Conservation (phyloP, 2,888 invertebrate genomes). For the Nasonovia ribisnigri region DNA sequence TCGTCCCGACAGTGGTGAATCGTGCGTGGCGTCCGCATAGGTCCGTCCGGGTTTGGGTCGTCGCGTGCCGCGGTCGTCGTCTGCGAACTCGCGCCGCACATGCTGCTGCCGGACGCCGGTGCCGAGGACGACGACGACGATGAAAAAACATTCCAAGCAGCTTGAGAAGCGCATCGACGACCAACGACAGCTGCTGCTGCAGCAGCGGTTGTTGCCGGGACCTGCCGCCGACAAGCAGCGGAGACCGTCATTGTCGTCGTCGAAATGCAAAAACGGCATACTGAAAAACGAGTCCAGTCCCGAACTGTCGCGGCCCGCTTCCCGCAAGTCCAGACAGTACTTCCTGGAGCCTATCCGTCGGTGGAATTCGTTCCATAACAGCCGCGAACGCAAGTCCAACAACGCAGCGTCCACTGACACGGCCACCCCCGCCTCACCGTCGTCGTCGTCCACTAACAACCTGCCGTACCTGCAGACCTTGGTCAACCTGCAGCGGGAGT, state of each 20-base stretch:
- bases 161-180: slow-evolving; percentile 55
- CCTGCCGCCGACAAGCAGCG: slow-evolving; percentile 18
- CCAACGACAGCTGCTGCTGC: background rate
- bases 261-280: slow-evolving; percentile 59
- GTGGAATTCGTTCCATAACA: slow-evolving; percentile 72
- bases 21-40: slow-evolving; percentile 42
- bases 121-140: slow-evolving; percentile 30
- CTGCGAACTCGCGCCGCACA: background rate
- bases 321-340: slow-evolving; percentile 68
- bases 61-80: slow-evolving; percentile 28
- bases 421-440: background rate
- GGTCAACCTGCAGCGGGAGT: slow-evolving; percentile 56
- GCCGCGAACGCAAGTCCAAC: slow-evolving; percentile 69
- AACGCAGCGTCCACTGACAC: slow-evolving; percentile 27
- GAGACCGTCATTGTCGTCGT: slow-evolving; percentile 22
- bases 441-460: slow-evolving; percentile 45
- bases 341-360: slow-evolving; percentile 71
- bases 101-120: slow-evolving; percentile 38
- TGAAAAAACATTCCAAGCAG: slow-evolving; percentile 62
- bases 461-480: slow-evolving; percentile 63
- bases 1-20: slow-evolving; percentile 41
- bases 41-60: slow-evolving; percentile 28
- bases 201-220: background rate
- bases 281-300: slow-evolving; percentile 61
- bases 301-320: slow-evolving; percentile 56